Evolutionary conservation across 37 sponge, comb jelly and placozoan genomes (phyloP), one percentile per base, ranked within the genome.

Genomic region (Halisarca cf. caerulea): DNA sequence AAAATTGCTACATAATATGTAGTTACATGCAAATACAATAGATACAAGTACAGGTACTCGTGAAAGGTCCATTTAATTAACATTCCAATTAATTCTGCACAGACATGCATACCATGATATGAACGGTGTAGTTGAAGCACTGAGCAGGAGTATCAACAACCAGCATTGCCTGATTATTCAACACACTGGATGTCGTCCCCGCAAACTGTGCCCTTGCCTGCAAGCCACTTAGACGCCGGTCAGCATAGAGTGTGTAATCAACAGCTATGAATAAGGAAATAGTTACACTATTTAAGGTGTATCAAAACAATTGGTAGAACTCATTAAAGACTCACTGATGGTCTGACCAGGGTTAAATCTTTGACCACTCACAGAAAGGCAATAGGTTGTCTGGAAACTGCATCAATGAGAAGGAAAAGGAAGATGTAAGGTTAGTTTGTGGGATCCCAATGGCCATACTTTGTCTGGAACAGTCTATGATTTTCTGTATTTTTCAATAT

Each of bases 151-250:
- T 23, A 62, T 15, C 30, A 15, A 62, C 64, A 20, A 15, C 6
- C 15, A n/a, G 7, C 25, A n/a, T 62, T n/a, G 64, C 30, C 30
- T n/a, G 30, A 7, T 23, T 28, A 15, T 23, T 62, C 30, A 62
- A 15, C 30, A 28, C 30, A 62, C 64, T 62, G 30, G 30, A 30
- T 4, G 30, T 20, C 18, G 4, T 15, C 7, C 9, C 30, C 5
- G 64, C 64, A 62, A 74, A 74, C 39, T n/a, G 32, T 14, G 77
- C 77, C 6, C 77, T 74, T 33, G 77, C 24, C 77, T 37, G 77
- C 7, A 74, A 37, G 2, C 77, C 77, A 43, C 77, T 74, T 20
- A 24, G 40, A 4, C 77, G 42, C 15, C 24, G 32, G 45, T 74
- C 77, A 74, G 77, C 77, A 41, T 74, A 44, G 15, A 74, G 77